Base-by-base conservation (phyloP, 2,113 vertebrate species). In the Corythoichthys haematopterus region DNA sequence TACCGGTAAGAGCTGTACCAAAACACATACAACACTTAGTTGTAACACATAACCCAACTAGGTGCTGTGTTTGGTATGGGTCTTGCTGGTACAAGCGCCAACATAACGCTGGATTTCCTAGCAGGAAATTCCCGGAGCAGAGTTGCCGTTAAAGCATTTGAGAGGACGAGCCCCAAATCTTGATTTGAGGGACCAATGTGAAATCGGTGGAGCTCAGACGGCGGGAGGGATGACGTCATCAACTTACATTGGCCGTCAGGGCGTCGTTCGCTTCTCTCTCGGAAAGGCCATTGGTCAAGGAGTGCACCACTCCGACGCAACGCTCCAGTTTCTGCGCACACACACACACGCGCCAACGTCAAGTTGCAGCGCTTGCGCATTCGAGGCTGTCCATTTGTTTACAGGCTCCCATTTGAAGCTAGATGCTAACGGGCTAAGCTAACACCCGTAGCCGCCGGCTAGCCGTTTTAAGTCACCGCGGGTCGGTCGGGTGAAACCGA, bases 251-350 rank as follows among this genome's bases (percentile, higher is more conserved):
- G 2, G 95, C 96, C 0, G 95, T 98, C 51, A 98, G 92, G 33
- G 95, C 93, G 0, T 98, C 96, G 1, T 98, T 98, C 20, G 95
- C 93, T 51, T 98, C 96, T 36, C 96, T 88, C 81, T 98, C 96
- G 0, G 96, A 98, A 37, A 97, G 90, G 2, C 94, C 94, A 15
- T 85, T 88, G 1, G 92, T 95, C 71, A 98, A 84, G 0, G 94
- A 90, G 0, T 94, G 94, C 40, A 98, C 94, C 38, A 94, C 91
- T 2, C 88, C 91, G 28, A 93, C 88, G 37, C 95, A 98, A 0
- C 95, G 91, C 74, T 98, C 96, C 72, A 98, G 85, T 14, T 91
- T 91, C 96, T 98, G 62, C 6, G 37, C 48, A 67, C 46, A 65
- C 61, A 51, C 11, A 52, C 33, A 70, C 12, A 40, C 14, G 16